Base-by-base conservation (phyloP, 2,113 vertebrate species). In the Picathartes gymnocephalus region DNA sequence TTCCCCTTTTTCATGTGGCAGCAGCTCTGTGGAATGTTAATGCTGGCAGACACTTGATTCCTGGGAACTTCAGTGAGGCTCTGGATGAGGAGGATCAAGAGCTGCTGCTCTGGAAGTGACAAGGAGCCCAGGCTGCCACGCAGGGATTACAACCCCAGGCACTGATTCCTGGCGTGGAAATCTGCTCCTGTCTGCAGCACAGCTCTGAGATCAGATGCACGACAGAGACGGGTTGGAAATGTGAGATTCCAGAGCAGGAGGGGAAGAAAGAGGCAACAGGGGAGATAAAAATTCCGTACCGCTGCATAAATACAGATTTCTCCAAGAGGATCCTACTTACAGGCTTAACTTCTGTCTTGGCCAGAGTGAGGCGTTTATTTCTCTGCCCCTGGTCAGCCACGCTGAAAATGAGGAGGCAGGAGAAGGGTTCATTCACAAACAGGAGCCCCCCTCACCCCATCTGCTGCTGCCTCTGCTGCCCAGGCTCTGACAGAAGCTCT, bases 1-100 rank as follows among this genome's bases (percentile, higher is more conserved):
- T 90, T 90, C 28, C 31, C 40, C 79, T 70, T 50, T 76, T 37
- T 57, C 50, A 20, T 19, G 90, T 15, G 62, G 74, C 74, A 62
- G 90, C 81, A 30, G 20, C 79, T 42, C 76, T 12, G 37, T 5
- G 65, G 58, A 92, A 94, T 88, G 82, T 18, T 70, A 81, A 96
- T 47, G 40, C 68, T 78, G 69, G 15, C 18, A 30, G 86, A 58
- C 40, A 2, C 13, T 61, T 3, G 42, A 23, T 65, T 48, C 86
- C 84, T 4, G 19, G 64, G 72, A 80, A 54, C 64, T 77, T 60
- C 76, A 47, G 64, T 0, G 77, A 81, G 86, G 13, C 72, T 54
- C 58, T 0, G 31, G 40, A 8, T 2, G 64, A 58, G 74, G 44
- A 88, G 92, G 79, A 90, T 86, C 79, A 86, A 88, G 83, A 73